Conservation (phyloP, 2,888 invertebrate genomes). For the Hedya salicella region DNA sequence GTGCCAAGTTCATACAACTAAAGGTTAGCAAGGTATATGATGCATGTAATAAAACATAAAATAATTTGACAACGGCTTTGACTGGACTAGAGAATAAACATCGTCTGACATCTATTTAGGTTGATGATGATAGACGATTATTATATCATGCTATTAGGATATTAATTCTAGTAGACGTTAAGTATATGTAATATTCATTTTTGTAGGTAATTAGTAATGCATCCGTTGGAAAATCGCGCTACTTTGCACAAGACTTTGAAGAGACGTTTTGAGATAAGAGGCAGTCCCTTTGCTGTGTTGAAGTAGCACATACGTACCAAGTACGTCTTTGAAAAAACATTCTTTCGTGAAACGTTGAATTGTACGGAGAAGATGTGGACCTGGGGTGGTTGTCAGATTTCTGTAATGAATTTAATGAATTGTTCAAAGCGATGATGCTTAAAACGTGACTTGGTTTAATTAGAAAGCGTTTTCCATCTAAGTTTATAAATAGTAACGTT, state of each 20-base stretch:
- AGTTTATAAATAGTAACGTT: no score
- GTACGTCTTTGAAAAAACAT: slow-evolving; percentile 8
- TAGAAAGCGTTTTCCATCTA: slow-evolving; percentile 30
- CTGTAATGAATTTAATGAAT: neutral
- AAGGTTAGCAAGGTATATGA: slow-evolving; percentile 17
- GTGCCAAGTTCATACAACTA: slow-evolving; percentile 25
- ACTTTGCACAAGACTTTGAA: slow-evolving; percentile 19
- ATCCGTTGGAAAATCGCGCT: neutral
- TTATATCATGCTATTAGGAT: neutral
- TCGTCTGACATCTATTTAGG: neutral
- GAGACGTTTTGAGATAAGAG: slow-evolving; percentile 13
- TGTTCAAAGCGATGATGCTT: neutral
- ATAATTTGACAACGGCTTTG: slow-evolving; percentile 28
- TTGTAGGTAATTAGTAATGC: slow-evolving; percentile 14
- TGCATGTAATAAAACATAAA: slow-evolving; percentile 31
- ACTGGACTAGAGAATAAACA: slow-evolving; percentile 11
- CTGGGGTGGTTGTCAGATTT: slow-evolving; percentile 3
- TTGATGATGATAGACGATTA: slow-evolving; percentile 18
- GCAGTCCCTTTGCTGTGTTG: slow-evolving; percentile 15
- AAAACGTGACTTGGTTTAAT: neutral
- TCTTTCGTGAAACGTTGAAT: slow-evolving; percentile 7
- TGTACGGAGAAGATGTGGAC: slow-evolving; percentile 10
- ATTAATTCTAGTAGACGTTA: slow-evolving; percentile 4
- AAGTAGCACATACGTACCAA: slow-evolving; percentile 15
- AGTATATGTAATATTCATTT: neutral